Conservation (phyloP, 2,113 vertebrate species). For the Seriola aureovittata region DNA sequence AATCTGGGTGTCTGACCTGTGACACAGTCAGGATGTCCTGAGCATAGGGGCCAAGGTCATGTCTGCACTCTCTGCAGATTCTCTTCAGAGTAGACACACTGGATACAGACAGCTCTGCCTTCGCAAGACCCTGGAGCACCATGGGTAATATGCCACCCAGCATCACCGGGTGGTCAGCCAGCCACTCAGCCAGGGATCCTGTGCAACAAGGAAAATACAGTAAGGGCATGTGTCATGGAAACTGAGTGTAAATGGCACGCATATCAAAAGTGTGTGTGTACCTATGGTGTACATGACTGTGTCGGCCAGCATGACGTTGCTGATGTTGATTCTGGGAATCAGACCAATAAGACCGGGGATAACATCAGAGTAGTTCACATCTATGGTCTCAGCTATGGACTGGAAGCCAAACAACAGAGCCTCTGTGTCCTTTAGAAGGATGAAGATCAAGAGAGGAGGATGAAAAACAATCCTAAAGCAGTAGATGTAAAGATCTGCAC, state of each 20-base stretch:
- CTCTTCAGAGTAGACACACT: constrained; percentile 97
- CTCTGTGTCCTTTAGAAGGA: constrained; percentile 89
- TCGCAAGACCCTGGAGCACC: constrained; percentile 93
- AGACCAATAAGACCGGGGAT: constrained; percentile 97
- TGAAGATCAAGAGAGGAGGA: neutral
- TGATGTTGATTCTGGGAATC: constrained; percentile 96
- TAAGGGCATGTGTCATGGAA: neutral
- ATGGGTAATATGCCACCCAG: constrained; percentile 92
- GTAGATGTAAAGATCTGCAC: neutral
- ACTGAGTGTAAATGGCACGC: neutral
- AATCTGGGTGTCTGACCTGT: constrained; percentile 85
- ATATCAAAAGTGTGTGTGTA: constrained; percentile 14
- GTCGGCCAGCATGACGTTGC: constrained; percentile 94
- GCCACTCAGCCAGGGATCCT: constrained; percentile 97
- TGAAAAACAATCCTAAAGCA: neutral
- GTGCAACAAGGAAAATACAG: neutral
- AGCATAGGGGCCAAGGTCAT: constrained; percentile 90
- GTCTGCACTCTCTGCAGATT: constrained; percentile 96
- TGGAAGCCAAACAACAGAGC: constrained; percentile 97
- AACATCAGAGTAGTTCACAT: constrained; percentile 97
- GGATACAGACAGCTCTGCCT: constrained; percentile 94
- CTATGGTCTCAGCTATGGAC: constrained; percentile 98
- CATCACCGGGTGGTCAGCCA: constrained; percentile 97
- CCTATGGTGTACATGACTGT: constrained; percentile 98
- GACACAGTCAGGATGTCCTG: constrained; percentile 94